phyloP scores from a whole-genome alignment of 2,888 invertebrate genomes.

The Drosophila suboccidentalis region DNA sequence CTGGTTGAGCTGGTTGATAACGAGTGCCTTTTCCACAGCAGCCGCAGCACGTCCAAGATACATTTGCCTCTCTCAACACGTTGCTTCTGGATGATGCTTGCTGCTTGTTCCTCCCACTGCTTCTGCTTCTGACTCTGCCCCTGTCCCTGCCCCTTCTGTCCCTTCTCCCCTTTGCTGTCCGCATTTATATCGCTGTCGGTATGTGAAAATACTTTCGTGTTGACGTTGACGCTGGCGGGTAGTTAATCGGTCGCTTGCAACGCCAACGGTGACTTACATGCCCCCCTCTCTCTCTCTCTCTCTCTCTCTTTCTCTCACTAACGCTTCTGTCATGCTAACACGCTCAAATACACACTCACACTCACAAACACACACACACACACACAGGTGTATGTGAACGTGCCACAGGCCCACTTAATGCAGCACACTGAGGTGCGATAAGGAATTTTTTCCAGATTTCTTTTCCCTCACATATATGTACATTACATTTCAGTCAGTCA shows the following conservation, averaged over 20 bases:
- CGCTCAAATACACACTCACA: conserved; percentile 16
- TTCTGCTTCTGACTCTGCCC: not conserved
- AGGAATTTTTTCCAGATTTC: conserved; percentile 79
- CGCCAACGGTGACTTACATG: conserved; percentile 53
- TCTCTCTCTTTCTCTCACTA: not conserved
- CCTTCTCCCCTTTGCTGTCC: conserved; percentile 12
- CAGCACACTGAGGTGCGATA: conserved; percentile 75
- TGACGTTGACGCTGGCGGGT: conserved; percentile 66
- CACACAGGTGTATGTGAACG: conserved; percentile 62
- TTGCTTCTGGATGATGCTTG: conserved; percentile 31
- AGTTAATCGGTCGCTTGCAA: conserved; percentile 75
- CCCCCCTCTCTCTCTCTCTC: not conserved
- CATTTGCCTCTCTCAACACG: conserved; percentile 71
- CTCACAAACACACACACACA: conserved; percentile 4
- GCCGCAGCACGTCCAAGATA: conserved; percentile 74
- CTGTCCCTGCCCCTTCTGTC: too few species aligned
- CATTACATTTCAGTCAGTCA: conserved; percentile 45
- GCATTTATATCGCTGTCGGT: conserved; percentile 64
- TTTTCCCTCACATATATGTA: conserved; percentile 52
- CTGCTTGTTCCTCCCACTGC: conserved; percentile 12
- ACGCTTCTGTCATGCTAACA: conserved; percentile 20
- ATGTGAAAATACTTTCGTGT: conserved; percentile 73
- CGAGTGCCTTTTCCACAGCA: conserved; percentile 35
- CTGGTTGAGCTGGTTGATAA: conserved; percentile 34
- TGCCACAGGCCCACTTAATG: conserved; percentile 75